A percentile compares a stretch with the other conserved stretches of the same genome.
Conservation (phyloP, 2,888 invertebrate species). For the Scotopteryx bipunctaria region DNA sequence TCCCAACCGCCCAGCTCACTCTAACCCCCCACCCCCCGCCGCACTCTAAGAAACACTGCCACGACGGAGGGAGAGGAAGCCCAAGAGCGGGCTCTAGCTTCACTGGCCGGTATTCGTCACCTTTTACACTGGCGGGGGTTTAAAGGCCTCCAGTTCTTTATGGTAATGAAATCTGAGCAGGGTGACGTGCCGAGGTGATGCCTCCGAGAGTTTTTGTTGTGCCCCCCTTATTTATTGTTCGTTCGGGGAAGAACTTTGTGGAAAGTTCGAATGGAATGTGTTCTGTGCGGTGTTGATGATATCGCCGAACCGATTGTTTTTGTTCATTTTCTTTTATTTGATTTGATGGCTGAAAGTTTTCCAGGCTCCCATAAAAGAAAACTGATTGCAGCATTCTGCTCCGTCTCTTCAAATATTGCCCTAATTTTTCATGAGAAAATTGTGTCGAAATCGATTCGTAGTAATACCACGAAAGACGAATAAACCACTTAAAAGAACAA, state of each 20-base stretch:
- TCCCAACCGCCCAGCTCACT: conserved; percentile 53
- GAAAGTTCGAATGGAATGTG: conserved; percentile 76
- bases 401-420: conserved; percentile 1
- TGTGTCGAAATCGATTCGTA: not conserved
- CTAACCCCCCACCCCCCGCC: conserved; percentile 51
- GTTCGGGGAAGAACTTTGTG: conserved; percentile 71
- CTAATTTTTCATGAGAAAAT: not conserved
- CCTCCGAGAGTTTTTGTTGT: conserved; percentile 81
- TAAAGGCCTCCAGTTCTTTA: conserved; percentile 83
- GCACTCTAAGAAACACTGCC: conserved; percentile 18
- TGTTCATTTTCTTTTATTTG: conserved; percentile 55
- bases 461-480: conserved; percentile 38
- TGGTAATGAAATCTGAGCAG: conserved; percentile 84
- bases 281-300: conserved; percentile 68
- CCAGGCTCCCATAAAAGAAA: conserved; percentile 20
- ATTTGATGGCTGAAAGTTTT: conserved; percentile 40
- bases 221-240: conserved; percentile 79
- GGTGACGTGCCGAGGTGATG: conserved; percentile 82
- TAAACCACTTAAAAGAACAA: conserved; percentile 46
- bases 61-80: conserved; percentile 34
- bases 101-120: conserved; percentile 73
- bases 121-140: conserved; percentile 81
- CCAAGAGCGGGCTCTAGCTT: conserved; percentile 44
- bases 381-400: conserved; percentile 14
- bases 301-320: conserved; percentile 58